phyloP scores from a whole-genome alignment of 2,113 vertebrate genomes.

The Nycticryphes semicollaris region DNA sequence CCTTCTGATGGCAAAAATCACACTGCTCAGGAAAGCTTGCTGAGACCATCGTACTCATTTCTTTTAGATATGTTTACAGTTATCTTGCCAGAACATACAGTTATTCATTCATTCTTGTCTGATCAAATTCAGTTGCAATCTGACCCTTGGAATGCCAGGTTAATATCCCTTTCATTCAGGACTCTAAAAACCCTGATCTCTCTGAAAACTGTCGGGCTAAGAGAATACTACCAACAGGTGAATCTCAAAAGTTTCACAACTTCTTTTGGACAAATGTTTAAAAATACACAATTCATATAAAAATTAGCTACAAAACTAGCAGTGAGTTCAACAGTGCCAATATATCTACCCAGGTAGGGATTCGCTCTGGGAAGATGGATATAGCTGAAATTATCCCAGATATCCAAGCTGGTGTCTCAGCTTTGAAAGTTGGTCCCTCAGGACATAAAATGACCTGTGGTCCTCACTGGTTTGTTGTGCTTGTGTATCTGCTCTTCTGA shows the following conservation, averaged over 20 bases:
- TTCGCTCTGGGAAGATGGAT: not conserved
- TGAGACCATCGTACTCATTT: not conserved
- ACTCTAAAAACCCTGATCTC: not conserved
- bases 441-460: not conserved
- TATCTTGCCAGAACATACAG: constrained; percentile 53
- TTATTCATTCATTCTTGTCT: constrained; percentile 48
- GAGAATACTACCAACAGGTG: not conserved
- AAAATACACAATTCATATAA: not conserved
- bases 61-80: constrained; percentile 6
- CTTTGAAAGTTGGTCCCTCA: not conserved
- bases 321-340: rapidly evolving
- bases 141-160: not conserved
- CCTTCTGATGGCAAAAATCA: not conserved
- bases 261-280: not conserved
- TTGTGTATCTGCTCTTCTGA: not conserved
- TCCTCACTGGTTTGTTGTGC: not conserved
- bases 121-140: constrained; percentile 40
- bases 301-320: not conserved
- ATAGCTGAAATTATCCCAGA: not conserved
- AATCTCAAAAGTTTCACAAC: not conserved
- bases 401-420: not conserved
- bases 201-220: not conserved
- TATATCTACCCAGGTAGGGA: too few species aligned
- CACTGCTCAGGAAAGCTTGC: not conserved
- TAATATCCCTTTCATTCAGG: not conserved